Conservation (phyloP, 2,888 invertebrate genomes). For the Empis stercorea region DNA sequence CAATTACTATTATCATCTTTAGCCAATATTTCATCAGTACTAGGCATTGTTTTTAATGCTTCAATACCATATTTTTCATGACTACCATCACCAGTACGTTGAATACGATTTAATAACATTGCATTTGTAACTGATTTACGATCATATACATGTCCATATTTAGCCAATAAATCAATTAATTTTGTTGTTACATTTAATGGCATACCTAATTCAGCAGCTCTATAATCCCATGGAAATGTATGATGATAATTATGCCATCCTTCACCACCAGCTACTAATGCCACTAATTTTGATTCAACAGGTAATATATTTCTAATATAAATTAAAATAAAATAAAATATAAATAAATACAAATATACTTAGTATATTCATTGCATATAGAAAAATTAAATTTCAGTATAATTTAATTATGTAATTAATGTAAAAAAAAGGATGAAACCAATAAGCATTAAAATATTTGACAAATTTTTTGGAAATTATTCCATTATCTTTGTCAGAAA, state of each 20-base stretch:
- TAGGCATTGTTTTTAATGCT: slow-evolving; percentile 11
- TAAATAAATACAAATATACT: background rate
- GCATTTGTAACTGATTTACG: slow-evolving; percentile 29
- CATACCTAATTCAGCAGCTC: slow-evolving; percentile 61
- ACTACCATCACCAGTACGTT: slow-evolving; percentile 51
- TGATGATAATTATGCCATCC: slow-evolving; percentile 90
- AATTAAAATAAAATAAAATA: background rate
- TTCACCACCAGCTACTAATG: slow-evolving; percentile 58
- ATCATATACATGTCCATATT: slow-evolving; percentile 40
- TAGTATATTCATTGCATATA: too few relatives aligned
- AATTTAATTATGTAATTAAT: background rate
- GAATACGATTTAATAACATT: slow-evolving; percentile 40
- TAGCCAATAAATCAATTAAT: slow-evolving; percentile 50
- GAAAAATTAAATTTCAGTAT: background rate
- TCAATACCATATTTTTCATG: slow-evolving; percentile 40
- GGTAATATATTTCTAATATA: slow-evolving; percentile 57
- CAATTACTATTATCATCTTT: background rate
- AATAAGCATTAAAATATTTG: too few relatives aligned
- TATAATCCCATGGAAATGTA: slow-evolving; percentile 80
- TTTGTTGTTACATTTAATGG: slow-evolving; percentile 48
- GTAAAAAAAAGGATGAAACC: too few relatives aligned
- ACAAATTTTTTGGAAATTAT: too few relatives aligned
- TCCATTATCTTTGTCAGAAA: too few relatives aligned
- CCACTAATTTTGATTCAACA: slow-evolving; percentile 54
- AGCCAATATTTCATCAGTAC: background rate